A percentile compares a stretch with the other conserved stretches of the same genome.
Conservation (phyloP, 2,797 vertebrate species). For the Betta splendens region DNA sequence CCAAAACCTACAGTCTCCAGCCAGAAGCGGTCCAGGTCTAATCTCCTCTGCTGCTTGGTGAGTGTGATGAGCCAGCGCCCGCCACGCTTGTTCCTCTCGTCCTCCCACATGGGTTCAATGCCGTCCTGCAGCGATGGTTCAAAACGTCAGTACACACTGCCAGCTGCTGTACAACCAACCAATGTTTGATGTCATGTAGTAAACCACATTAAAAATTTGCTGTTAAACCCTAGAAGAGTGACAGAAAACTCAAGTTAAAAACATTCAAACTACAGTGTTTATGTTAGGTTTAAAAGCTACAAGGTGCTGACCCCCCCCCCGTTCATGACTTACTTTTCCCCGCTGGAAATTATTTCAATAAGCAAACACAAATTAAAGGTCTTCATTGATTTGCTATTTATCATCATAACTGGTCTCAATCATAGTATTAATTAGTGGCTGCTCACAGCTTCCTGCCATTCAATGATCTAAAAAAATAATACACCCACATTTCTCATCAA, state of each 20-base stretch:
- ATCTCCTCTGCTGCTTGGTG: constrained; percentile 95
- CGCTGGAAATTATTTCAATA: constrained; percentile 2
- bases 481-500: constrained; percentile 7
- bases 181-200: too few species aligned
- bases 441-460: neutral
- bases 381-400: constrained; percentile 1
- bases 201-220: neutral
- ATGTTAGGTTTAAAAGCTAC: neutral
- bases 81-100: constrained; percentile 96
- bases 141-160: constrained; percentile 34
- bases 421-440: constrained; percentile 14
- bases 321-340: neutral
- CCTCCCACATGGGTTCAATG: constrained; percentile 99
- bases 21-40: constrained; percentile 98
- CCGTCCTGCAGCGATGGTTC: constrained; percentile 84
- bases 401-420: constrained; percentile 5
- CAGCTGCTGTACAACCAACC: neutral
- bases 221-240: neutral
- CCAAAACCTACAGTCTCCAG: constrained; percentile 90
- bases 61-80: constrained; percentile 97
- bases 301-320: neutral
- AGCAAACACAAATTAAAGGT: constrained; percentile 7
- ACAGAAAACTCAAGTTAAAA: neutral
- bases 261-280: neutral
- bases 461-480: constrained; percentile 1